phyloP scores from a whole-genome alignment of 2,888 invertebrate species.

The Smittia aterrima region DNA sequence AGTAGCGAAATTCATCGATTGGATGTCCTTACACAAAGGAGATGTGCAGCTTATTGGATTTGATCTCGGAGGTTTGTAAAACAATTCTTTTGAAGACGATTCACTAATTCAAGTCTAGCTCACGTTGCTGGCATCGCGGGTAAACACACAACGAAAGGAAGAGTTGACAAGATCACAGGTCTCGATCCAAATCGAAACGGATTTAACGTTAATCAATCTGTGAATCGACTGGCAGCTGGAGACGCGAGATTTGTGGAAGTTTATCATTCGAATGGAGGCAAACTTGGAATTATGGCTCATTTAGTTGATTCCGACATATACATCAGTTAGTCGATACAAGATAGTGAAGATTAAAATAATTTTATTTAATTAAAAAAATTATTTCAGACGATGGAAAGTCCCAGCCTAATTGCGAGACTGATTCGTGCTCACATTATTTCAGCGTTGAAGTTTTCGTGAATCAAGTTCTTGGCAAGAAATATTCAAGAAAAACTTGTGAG shows the following conservation, averaged over 20 bases:
- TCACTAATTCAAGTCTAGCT: background rate
- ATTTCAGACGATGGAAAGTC: slow-evolving; percentile 10
- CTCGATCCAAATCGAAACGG: background rate
- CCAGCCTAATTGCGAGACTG: slow-evolving; percentile 1
- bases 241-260: slow-evolving; percentile 32
- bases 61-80: slow-evolving; percentile 7
- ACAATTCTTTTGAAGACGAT: background rate
- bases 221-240: background rate
- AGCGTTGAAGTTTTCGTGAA: background rate
- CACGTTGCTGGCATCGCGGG: slow-evolving; percentile 31
- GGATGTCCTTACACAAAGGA: background rate
- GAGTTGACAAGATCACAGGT: slow-evolving; percentile 30
- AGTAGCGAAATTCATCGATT: slow-evolving; percentile 26
- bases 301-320: slow-evolving; percentile 4
- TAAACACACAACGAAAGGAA: background rate
- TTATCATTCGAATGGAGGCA: slow-evolving; percentile 31
- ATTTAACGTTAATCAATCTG: background rate
- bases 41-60: slow-evolving; percentile 23
- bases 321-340: slow-evolving; percentile 4
- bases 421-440: slow-evolving; percentile 3
- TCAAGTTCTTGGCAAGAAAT: background rate
- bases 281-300: slow-evolving; percentile 15
- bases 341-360: background rate
- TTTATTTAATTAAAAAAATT: background rate
- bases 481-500: slow-evolving; percentile 1